A percentile compares a stretch with the other conserved stretches of the same genome.
phyloP scores from a whole-genome alignment of 2,113 vertebrate species.

The Bubo bubo region DNA sequence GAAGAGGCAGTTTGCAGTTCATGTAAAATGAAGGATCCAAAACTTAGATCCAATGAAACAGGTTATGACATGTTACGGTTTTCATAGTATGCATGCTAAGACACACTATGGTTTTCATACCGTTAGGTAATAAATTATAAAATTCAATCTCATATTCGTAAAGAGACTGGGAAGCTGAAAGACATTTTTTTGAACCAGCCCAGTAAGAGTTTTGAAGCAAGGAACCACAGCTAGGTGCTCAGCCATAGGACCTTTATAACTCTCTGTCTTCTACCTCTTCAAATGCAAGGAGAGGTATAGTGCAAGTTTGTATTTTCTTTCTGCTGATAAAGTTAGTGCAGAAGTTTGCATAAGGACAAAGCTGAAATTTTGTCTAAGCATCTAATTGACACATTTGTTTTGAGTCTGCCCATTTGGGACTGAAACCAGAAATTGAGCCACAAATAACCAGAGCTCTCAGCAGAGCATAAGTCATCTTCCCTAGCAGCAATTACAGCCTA shows the following conservation, averaged over 20 bases:
- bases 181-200: neutral
- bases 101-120: neutral
- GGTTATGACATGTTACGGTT: neutral
- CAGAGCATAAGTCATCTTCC: neutral
- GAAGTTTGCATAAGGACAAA: neutral
- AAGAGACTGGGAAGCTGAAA: neutral
- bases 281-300: rapidly evolving
- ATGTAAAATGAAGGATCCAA: neutral
- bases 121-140: neutral
- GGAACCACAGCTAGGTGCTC: neutral
- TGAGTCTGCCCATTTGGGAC: neutral
- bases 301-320: neutral
- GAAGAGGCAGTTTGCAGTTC: neutral
- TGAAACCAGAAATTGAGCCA: neutral
- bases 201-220: neutral
- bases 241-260: neutral
- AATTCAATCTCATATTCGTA: neutral
- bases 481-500: neutral
- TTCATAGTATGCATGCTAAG: neutral
- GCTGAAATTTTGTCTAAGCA: neutral
- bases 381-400: neutral
- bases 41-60: neutral
- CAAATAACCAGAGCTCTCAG: neutral
- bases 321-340: neutral
- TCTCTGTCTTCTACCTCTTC: neutral